Base-by-base conservation (phyloP, 1,140 invertebrate genomes). In the Battus philenor region DNA sequence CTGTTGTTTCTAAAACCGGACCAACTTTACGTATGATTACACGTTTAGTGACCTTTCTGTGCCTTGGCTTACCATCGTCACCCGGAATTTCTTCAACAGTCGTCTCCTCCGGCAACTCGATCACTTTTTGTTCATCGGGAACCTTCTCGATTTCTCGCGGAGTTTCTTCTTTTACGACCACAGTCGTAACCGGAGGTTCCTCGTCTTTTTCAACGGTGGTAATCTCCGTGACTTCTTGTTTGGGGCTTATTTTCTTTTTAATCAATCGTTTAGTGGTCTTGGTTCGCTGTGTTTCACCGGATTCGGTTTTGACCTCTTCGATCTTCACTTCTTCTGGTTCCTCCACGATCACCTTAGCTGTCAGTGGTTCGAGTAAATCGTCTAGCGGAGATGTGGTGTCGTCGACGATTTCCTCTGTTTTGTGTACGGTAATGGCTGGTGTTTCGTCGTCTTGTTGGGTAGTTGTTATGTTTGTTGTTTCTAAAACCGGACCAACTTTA, bases 161-260 rank as follows among this genome's bases (percentile, higher is more conserved):
- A 0, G 63, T 44, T 30, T 30, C 22, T 20, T 71, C 50, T 18
- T 54, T 51, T 7, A 16, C 30, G 0, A 57, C 32, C 24, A 75
- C 64, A 47, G 10, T 32, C 4, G 36, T 43, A 1, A 15, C 13
- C 2, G 33, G n/a, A 6, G 4, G 15, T 11, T 38, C 44, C 17
- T 4, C 16, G 41, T 87, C 81, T 62, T 87, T 82, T 66, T 87
- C 74, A 31, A 87, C 59, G 11, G 86, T 86, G n/a, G 81, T 74
- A 41, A 86, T 81, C 73, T 88, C 83, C 8, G 77, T 86, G 2
- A 80, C 69, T 64, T 87, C 70, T 49, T 31, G 10, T 4, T 31
- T 13, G n/a, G 26, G 36, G 3, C 45, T 45, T 15, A 17, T 24
- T n/a, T 47, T 46, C 7, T 41, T 36, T 13, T 30, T 44, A n/a